Conservation (phyloP, 2,113 vertebrate genomes). For the Mormyrus iriodes region DNA sequence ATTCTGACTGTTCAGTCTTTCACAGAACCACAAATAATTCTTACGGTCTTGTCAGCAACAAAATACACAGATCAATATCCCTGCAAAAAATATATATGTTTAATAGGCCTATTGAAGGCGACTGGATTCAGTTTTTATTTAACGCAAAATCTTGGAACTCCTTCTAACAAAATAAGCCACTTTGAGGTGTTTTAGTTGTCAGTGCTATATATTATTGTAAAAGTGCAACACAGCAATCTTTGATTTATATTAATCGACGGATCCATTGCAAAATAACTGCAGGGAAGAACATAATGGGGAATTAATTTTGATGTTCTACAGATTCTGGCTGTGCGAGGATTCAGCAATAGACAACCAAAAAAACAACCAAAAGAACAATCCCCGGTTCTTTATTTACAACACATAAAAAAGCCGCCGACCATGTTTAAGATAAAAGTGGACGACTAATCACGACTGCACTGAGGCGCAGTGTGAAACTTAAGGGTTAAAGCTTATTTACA, state of each 20-base stretch:
- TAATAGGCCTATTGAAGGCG: background rate
- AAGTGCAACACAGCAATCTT: background rate
- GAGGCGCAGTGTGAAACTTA: background rate
- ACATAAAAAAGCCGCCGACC: background rate
- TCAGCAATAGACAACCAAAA: background rate
- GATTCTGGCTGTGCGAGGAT: background rate
- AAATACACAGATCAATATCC: background rate
- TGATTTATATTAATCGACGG: background rate
- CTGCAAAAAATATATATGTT: background rate
- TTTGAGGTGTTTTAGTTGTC: background rate
- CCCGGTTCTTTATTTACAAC: background rate
- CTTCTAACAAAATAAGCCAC: background rate
- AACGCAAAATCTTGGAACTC: background rate
- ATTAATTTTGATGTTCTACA: background rate
- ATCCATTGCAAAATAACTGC: background rate
- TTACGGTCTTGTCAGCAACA: background rate
- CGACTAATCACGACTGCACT: background rate
- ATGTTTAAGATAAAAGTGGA: background rate
- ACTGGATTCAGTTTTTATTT: background rate
- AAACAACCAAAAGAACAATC: too few relatives aligned
- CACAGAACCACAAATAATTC: background rate
- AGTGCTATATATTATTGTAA: background rate
- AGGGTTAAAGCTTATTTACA: slow-evolving; percentile 5
- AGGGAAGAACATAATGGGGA: background rate
- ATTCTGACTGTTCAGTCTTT: background rate